phyloP scores from a whole-genome alignment of 1,140 invertebrate genomes.

The Caenorhabditis brenneri region DNA sequence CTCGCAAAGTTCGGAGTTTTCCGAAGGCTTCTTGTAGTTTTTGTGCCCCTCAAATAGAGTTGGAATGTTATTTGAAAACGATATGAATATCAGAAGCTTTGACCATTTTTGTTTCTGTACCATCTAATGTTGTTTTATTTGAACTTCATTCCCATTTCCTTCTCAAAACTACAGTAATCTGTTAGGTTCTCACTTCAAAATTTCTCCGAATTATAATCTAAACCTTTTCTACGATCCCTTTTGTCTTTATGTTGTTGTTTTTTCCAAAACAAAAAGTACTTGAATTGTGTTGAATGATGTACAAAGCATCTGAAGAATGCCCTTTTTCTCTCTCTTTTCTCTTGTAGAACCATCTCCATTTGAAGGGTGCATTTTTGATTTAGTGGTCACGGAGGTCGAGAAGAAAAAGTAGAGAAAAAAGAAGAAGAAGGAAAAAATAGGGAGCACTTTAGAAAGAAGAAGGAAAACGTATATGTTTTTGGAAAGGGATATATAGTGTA shows the following conservation, averaged over 20 bases:
- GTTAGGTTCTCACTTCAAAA: background rate
- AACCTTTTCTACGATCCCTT: no score
- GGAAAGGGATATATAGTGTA: conserved; percentile 10
- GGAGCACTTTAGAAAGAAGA: background rate
- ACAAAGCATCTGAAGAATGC: background rate
- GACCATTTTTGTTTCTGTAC: no score
- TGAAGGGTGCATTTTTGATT: conserved; percentile 31
- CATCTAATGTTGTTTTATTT: no score
- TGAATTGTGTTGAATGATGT: background rate
- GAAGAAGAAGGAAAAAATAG: background rate
- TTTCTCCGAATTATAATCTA: no score
- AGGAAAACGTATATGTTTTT: conserved; percentile 34
- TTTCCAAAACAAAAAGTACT: background rate
- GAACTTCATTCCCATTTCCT: no score
- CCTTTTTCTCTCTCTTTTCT: background rate
- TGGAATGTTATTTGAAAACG: no score
- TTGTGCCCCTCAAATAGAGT: no score
- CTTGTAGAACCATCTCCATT: conserved; percentile 28
- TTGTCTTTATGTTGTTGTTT: background rate
- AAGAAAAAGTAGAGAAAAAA: background rate
- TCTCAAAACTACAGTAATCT: no score
- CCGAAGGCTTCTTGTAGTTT: no score
- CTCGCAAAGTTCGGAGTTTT: no score
- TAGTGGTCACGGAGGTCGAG: conserved; percentile 25
- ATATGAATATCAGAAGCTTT: no score